These are phyloP conservation scores for Calosoma granatense DNA, from an alignment of 1,140 invertebrate species.

Conservation along the genomic window DNA sequence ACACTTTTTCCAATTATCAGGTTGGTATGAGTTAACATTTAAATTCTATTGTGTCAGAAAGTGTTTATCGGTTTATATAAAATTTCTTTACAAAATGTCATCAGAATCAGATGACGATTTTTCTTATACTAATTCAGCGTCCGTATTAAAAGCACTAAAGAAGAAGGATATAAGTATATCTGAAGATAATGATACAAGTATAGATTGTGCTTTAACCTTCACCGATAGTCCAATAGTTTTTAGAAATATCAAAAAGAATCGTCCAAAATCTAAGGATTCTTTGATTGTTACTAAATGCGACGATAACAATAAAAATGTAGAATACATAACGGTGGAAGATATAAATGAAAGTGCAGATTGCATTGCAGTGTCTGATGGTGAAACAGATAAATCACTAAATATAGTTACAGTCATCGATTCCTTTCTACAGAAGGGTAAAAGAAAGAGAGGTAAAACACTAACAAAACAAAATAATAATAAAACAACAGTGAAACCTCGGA, in stretches of 20 bases:
- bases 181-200: neutral
- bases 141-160: neutral
- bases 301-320: neutral
- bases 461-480: neutral
- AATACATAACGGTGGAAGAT: too few species aligned
- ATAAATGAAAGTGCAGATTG: too few species aligned
- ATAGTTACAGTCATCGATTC: neutral
- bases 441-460: neutral
- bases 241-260: neutral
- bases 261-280: too few species aligned
- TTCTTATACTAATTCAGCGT: slow-evolving; percentile 5
- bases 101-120: neutral
- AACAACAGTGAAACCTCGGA: too few species aligned
- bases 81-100: neutral
- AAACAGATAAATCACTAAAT: neutral
- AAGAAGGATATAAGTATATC: neutral
- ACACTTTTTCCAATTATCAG: too few species aligned
- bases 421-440: neutral
- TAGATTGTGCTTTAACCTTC: neutral
- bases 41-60: too few species aligned
- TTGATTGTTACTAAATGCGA: too few species aligned
- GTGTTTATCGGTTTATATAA: too few species aligned
- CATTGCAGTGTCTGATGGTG: neutral
- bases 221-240: neutral
- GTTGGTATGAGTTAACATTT: too few species aligned